Conservation (phyloP, 2,113 vertebrate species). For the Eclectus roratus region DNA sequence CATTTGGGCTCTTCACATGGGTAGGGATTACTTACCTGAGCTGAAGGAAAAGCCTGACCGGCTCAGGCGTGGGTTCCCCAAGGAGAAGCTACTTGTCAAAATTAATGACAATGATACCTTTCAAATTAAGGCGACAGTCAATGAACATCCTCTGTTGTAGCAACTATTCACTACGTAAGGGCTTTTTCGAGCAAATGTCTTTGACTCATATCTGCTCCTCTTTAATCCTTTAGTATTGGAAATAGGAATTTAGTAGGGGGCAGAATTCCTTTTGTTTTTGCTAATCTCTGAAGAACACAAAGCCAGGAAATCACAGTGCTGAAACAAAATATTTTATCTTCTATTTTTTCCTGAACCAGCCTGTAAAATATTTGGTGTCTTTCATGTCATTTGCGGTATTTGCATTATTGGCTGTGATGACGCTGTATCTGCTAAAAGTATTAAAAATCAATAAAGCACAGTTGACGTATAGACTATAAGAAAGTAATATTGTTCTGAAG, state of each 20-base stretch:
- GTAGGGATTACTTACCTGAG: slow-evolving; percentile 24
- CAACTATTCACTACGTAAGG: neutral
- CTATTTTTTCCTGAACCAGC: neutral
- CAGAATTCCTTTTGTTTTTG: neutral
- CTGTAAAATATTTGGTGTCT: neutral
- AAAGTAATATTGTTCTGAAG: neutral
- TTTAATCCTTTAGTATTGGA: slow-evolving; percentile 8
- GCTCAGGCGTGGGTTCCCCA: slow-evolving; percentile 3
- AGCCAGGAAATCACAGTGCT: neutral
- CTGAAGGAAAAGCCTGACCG: neutral
- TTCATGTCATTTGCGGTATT: slow-evolving; percentile 30
- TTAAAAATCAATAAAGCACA: slow-evolving; percentile 55
- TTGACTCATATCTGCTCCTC: neutral
- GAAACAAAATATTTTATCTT: neutral
- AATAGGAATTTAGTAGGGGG: neutral
- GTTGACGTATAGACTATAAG: slow-evolving; percentile 3
- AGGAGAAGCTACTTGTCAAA: slow-evolving; percentile 52
- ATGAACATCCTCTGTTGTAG: neutral
- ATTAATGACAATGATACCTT: slow-evolving; percentile 54
- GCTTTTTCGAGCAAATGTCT: slow-evolving; percentile 7
- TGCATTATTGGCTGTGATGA: slow-evolving; percentile 54
- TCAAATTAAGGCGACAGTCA: slow-evolving; percentile 34
- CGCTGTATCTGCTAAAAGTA: slow-evolving; percentile 51
- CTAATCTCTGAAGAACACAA: neutral
- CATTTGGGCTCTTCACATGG: neutral